These are phyloP conservation scores for Diplosoma virens DNA, from an alignment of 23 tunicate species.

Conservation along the genomic window DNA sequence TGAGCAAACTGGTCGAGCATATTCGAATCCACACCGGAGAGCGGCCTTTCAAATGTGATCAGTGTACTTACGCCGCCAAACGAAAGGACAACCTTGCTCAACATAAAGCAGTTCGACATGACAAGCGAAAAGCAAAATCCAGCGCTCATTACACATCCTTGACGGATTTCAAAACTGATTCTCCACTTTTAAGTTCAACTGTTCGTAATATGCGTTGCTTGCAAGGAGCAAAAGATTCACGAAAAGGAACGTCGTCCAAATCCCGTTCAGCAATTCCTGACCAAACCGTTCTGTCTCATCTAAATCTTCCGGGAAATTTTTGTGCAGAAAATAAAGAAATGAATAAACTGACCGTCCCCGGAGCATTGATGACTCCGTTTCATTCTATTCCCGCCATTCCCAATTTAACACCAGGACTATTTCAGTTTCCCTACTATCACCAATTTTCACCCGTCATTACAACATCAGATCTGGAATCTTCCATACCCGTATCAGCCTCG, in stretches of 20 bases:
- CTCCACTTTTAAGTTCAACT: no score
- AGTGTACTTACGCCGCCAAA: conserved; percentile 95
- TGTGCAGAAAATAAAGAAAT: not conserved
- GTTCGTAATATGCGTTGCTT: no score
- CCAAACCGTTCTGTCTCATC: no score
- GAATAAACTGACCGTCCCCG: not conserved
- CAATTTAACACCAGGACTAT: conserved; percentile 20
- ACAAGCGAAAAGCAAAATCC: conserved; percentile 58
- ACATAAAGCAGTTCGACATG: conserved; percentile 88
- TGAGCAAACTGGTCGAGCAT: conserved; percentile 94
- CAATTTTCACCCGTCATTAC: not conserved
- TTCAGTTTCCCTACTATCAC: conserved; percentile 28
- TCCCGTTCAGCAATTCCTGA: no score
- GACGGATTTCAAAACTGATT: conserved; percentile 1
- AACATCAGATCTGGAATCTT: not conserved
- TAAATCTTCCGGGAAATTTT: not conserved
- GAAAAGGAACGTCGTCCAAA: no score
- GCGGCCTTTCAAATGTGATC: conserved; percentile 95
- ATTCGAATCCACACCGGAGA: conserved; percentile 97
- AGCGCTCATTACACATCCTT: conserved; percentile 24
- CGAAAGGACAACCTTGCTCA: conserved; percentile 92
- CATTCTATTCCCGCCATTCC: conserved; percentile 28
- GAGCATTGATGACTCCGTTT: conserved; percentile 19
- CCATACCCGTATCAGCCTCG: not conserved
- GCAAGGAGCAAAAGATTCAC: no score